phyloP scores from a whole-genome alignment of 2,888 invertebrate genomes.

The Ephialtes manifestator region DNA sequence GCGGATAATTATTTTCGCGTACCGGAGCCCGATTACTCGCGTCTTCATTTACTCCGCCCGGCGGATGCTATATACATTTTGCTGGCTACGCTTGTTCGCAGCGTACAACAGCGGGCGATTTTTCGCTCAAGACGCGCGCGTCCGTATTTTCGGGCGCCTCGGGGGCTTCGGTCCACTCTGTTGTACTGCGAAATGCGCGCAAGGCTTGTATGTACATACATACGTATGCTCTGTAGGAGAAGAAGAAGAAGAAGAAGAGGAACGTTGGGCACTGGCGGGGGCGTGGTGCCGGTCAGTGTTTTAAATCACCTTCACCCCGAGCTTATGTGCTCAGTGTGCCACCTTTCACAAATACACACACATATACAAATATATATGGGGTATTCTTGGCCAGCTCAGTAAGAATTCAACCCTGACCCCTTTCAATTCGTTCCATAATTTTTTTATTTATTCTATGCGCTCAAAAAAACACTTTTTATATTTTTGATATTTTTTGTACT shows the following conservation, averaged over 20 bases:
- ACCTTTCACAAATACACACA: constrained; percentile 58
- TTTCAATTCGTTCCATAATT: too few species aligned
- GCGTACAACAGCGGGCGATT: constrained; percentile 69
- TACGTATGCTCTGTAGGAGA: constrained; percentile 55
- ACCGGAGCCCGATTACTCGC: constrained; percentile 80
- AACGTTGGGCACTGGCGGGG: constrained; percentile 65
- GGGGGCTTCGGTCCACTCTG: constrained; percentile 62
- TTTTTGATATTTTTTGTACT: too few species aligned
- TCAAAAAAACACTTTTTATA: too few species aligned
- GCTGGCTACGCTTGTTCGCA: constrained; percentile 54
- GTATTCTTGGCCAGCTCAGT: too few species aligned
- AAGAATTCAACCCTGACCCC: too few species aligned
- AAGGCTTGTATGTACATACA: constrained; percentile 29
- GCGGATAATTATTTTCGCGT: constrained; percentile 84
- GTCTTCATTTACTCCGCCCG: constrained; percentile 83
- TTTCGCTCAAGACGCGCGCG: constrained; percentile 74
- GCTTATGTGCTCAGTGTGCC: constrained; percentile 66
- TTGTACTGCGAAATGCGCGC: constrained; percentile 58
- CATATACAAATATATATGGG: constrained; percentile 20
- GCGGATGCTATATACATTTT: constrained; percentile 58
- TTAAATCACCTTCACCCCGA: constrained; percentile 83
- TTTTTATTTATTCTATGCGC: too few species aligned
- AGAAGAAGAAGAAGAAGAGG: constrained; percentile 42
- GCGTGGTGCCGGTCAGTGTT: constrained; percentile 81
- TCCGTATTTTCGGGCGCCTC: constrained; percentile 74